A percentile compares a stretch with the other conserved stretches of the same genome.
phyloP scores from a whole-genome alignment of 2,113 vertebrate species.

The Pipa parva region DNA sequence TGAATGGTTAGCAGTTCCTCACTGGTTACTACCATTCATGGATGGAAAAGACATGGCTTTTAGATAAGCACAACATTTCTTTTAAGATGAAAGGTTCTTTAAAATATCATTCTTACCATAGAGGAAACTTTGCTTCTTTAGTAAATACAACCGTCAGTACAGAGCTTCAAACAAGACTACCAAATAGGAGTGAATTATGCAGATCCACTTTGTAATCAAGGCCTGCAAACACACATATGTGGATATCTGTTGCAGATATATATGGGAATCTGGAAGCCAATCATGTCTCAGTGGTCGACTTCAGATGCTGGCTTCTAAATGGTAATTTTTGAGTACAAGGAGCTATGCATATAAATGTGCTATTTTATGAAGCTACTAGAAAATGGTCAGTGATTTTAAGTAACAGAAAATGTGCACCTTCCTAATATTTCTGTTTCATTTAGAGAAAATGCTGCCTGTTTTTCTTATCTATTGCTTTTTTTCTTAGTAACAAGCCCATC shows the following conservation, averaged over 20 bases:
- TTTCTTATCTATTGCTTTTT: not conserved
- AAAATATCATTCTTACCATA: not conserved
- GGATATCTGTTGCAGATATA: conserved; percentile 21
- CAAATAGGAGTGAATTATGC: conserved; percentile 10
- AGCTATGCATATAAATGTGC: conserved; percentile 33
- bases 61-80: not conserved
- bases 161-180: not conserved
- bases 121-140: not conserved
- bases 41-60: no score
- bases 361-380: conserved; percentile 9
- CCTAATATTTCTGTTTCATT: not conserved
- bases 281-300: conserved; percentile 1
- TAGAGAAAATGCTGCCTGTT: not conserved
- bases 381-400: conserved; percentile 5
- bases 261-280: conserved; percentile 28
- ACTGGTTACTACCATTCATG: no score
- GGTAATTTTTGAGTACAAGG: conserved; percentile 18
- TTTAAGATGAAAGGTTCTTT: not conserved
- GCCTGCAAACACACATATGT: not conserved
- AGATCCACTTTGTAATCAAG: conserved; percentile 14
- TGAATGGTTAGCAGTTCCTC: no score
- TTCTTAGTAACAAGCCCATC: not conserved
- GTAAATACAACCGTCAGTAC: not conserved
- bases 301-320: conserved; percentile 11
- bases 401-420: not conserved